Conservation (phyloP, 1,140 invertebrate genomes). For the Drosophila elegans region DNA sequence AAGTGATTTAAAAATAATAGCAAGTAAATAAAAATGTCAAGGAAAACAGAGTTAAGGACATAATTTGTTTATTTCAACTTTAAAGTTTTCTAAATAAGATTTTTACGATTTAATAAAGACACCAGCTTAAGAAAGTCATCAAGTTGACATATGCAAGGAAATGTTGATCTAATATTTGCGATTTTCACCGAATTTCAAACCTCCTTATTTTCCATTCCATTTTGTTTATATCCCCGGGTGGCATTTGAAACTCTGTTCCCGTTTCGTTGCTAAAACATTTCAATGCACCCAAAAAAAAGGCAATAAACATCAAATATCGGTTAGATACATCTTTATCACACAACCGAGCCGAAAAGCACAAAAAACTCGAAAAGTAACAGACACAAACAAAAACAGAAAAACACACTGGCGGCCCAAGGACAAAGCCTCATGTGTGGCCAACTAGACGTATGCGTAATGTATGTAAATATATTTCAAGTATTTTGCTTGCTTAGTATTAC, state of each 20-base stretch:
- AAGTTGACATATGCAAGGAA: constrained; percentile 25
- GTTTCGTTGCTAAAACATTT: constrained; percentile 52
- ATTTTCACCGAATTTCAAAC: constrained; percentile 46
- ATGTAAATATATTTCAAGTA: constrained; percentile 83
- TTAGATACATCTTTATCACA: constrained; percentile 82
- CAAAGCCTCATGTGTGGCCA: constrained; percentile 35
- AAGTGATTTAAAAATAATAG: constrained; percentile 33
- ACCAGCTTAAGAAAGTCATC: constrained; percentile 3
- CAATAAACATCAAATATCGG: constrained; percentile 82
- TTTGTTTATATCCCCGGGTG: constrained; percentile 14
- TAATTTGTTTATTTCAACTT: too few relatives aligned
- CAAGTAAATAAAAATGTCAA: too few relatives aligned
- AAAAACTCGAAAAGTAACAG: constrained; percentile 26
- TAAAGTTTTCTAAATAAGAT: constrained; percentile 1
- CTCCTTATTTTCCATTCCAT: constrained; percentile 9
- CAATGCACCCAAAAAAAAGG: constrained; percentile 64
- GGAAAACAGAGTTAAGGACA: too few relatives aligned
- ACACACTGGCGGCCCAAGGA: constrained; percentile 1
- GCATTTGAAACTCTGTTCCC: constrained; percentile 3
- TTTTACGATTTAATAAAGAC: not conserved
- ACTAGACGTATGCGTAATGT: constrained; percentile 80
- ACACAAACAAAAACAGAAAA: constrained; percentile 28
- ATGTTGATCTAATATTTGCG: constrained; percentile 61
- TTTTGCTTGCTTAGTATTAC: constrained; percentile 80
- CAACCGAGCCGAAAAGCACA: constrained; percentile 39